Conservation (phyloP, 2,888 invertebrate species). For the Graphium colonna region DNA sequence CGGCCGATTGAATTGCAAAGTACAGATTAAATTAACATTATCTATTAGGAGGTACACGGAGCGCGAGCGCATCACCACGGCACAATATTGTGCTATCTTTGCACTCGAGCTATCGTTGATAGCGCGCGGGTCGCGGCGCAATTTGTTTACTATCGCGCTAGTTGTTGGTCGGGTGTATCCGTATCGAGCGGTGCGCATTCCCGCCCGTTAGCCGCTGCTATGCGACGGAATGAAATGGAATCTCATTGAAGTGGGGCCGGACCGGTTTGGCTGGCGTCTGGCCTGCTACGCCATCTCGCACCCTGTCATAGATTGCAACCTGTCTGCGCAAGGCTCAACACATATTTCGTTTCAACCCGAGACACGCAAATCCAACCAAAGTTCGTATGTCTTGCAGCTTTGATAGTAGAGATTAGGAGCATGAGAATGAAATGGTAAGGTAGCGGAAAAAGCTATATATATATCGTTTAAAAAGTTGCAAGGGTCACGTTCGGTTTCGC, state of each 20-base stretch:
- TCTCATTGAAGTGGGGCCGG: constrained; percentile 74
- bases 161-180: constrained; percentile 32
- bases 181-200: constrained; percentile 36
- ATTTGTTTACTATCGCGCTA: constrained; percentile 44
- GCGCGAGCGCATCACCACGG: constrained; percentile 7
- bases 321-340: too few relatives aligned
- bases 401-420: too few relatives aligned
- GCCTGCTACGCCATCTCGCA: too few relatives aligned
- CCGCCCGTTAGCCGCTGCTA: constrained; percentile 72
- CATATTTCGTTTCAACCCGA: too few relatives aligned
- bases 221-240: constrained; percentile 76
- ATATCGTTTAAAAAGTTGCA: too few relatives aligned
- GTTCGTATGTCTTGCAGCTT: too few relatives aligned
- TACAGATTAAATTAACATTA: constrained; percentile 4
- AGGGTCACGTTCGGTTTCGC: too few relatives aligned
- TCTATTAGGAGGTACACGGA: constrained; percentile 1
- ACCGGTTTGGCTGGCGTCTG: constrained; percentile 73
- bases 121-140: constrained; percentile 44
- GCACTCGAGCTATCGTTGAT: constrained; percentile 42
- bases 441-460: too few relatives aligned
- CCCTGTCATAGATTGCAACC: background rate
- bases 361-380: too few relatives aligned
- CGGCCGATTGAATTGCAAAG: constrained; percentile 1
- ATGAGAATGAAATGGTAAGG: too few relatives aligned
- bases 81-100: constrained; percentile 39